Base-by-base conservation (phyloP, 2,888 invertebrate genomes). In the Drosophila greeni region DNA sequence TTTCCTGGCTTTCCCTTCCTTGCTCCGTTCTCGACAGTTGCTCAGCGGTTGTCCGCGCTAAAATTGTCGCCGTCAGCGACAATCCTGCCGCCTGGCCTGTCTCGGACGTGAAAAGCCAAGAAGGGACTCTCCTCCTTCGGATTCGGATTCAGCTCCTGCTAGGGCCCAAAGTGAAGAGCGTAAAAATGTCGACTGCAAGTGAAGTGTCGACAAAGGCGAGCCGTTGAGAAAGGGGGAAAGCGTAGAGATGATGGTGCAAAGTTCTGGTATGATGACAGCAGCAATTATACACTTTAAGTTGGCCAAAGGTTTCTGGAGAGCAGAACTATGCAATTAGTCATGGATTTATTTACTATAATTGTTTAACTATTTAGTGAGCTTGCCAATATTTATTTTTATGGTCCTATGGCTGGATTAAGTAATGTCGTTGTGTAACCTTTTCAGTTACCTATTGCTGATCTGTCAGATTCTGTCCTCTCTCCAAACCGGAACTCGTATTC, bases 1-100 rank as follows among this genome's bases (percentile, higher is more conserved):
- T n/a, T n/a, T n/a, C 43, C 23, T 16, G 29, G 14, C 12, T 18
- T 14, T 33, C 16, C 45, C 14, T 54, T 8, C 2, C 24, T 1
- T 42, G 9, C 42, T 26, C 24, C 42, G 11, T 42, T 34, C 33
- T 20, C 20, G 55, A 56, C 55, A 56, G 55, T 56, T 56, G 66
- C 82, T 48, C 84, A 84, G 79, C 80, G 76, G 79, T 74, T 56
- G 84, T 37, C 73, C 68, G 79, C 84, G 79, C 59, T 66, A 84
- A 79, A 79, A 84, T 82, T 80, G 84, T 79, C 79, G 74, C 79
- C 84, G 64, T 52, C 84, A 84, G 69, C 65, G 72, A 66, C 53
- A 47, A 54, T 31, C 16, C 45, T 20, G 33, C 65, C 18, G 47
- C 16, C 39, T 34, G 34, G 23, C 37, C 58, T 62, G 49, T 33